Base-by-base conservation (phyloP, 2,888 invertebrate genomes). In the Papilio gigon region DNA sequence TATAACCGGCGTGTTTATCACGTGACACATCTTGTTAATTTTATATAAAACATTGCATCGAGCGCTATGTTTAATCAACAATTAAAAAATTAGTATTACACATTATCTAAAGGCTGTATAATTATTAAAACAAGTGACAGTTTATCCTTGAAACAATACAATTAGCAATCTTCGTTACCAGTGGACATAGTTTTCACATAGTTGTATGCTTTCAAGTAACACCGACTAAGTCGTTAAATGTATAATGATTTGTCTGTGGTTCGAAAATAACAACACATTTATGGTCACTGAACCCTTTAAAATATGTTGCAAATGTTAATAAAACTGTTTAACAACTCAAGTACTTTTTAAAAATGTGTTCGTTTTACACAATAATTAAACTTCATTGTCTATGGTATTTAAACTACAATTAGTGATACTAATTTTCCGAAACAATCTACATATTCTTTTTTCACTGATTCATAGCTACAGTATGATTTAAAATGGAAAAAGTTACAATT, bases 51-150 rank as follows among this genome's bases (percentile, higher is more conserved):
- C 53, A 30, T 53, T 30, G 8, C 27, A 30, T 53, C 53, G 9
- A 27, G n/a, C 14, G 4, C 2, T 12, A 27, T 50, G 50, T 50
- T 50, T 50, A 27, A 14, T 50, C 27, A 50, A 50, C 50, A 30
- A 30, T 53, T 30, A 17, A 53, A 8, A 53, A 27, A 27, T 27
- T n/a, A 53, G 27, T 53, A 27, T 53, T 6, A 53, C 27, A 53
- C 27, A 53, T 27, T 53, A 22, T 25, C 50, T 27, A 53, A n/a
- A n/a, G n/a, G n/a, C n/a, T n/a, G n/a, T n/a, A n/a, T n/a, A 27
- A 27, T 53, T 53, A 53, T 53, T 53, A 53, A 53, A 53, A 53
- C 50, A 53, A 53, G 27, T 27, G 6, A 8, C n/a, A 30, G 30
- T 53, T 53, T 53, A 53, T 50, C 27, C 6, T 14, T 1, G 27